Base-by-base conservation (phyloP, 1,140 invertebrate genomes). In the Nebria ingens region DNA sequence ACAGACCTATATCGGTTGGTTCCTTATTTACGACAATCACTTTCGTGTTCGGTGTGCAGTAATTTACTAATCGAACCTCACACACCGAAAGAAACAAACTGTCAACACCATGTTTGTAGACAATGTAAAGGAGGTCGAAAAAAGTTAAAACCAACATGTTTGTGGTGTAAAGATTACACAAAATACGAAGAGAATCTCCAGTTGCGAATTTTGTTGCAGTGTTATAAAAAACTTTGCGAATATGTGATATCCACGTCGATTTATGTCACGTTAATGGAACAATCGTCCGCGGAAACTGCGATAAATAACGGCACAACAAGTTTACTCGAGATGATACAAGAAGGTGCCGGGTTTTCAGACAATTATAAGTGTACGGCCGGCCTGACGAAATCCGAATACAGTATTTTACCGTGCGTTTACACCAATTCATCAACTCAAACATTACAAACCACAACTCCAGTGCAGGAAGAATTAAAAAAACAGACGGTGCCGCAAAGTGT, bases 1-100 rank as follows among this genome's bases (percentile, higher is more conserved):
- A 79, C 79, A 49, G 89, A 93, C 72, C 73, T 95, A 52, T 89
- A 87, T 71, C 76, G 87, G 57, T 78, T 90, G 59, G 76, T 94
- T 57, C 87, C 87, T 1, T 89, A 89, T 71, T 76, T 94, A 63
- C 78, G 90, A 38, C 87, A 91, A 71, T 86, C 89, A 60, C 74
- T 96, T 56, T 87, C 87, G 56, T 94, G 91, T 72, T 88, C 87
- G 54, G 91, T 93, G 29, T 94, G 91, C 71, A 84, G 85, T 53
- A 85, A 89, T 66, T 75, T 94, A 55, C 71, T 93, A 45, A 83
- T 84, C 50, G 84, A 89, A 67, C 91, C 91, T 1, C 85, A 85
- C 66, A 84, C 86, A 42, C 87, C 90, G n/a, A 79, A 77, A 2
- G 82, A 82, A 62, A 83, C 81, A n/a, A 81, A 81, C 55, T 94